Conservation (phyloP, 2,888 invertebrate species). For the Xanthorhoe designata region DNA sequence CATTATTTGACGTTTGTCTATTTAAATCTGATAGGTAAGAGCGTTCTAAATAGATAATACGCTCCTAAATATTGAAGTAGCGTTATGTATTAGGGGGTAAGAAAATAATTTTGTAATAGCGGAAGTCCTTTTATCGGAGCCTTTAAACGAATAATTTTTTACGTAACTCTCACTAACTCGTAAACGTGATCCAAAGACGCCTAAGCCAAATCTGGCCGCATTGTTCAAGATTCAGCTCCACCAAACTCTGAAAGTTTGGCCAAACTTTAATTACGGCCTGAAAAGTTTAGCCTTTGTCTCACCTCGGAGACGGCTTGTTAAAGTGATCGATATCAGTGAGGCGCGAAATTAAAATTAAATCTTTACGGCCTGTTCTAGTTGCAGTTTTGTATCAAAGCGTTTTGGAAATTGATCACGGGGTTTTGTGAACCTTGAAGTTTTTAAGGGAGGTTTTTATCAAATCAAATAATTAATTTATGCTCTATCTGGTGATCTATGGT, state of each 20-base stretch:
- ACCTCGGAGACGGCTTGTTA: constrained; percentile 32
- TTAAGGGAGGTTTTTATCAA: neutral
- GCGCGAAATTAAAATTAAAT: constrained; percentile 13
- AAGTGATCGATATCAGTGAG: constrained; percentile 20
- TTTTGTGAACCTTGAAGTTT: neutral
- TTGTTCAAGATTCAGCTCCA: constrained; percentile 35
- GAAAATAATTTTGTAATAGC: neutral
- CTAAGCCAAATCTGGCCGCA: constrained; percentile 24
- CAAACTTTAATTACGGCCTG: constrained; percentile 42
- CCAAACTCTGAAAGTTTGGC: constrained; percentile 32
- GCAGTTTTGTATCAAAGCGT: neutral
- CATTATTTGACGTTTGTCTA: too few species aligned
- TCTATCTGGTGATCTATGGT: too few species aligned
- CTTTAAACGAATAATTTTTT: too few species aligned
- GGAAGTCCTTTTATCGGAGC: neutral
- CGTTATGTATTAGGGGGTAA: too few species aligned
- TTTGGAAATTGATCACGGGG: neutral
- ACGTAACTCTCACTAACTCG: neutral
- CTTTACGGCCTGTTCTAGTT: constrained; percentile 5
- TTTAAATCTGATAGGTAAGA: too few species aligned
- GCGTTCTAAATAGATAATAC: too few species aligned
- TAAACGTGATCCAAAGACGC: constrained; percentile 9
- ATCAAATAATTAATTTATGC: neutral
- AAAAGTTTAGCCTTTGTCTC: constrained; percentile 37
- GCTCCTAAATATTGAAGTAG: too few species aligned